Percentiles rank a stretch among this genome's conserved stretches.
These are phyloP conservation scores for Petrocephalus zakoni DNA, from an alignment of 2,113 vertebrate species.

Conservation along the genomic window DNA sequence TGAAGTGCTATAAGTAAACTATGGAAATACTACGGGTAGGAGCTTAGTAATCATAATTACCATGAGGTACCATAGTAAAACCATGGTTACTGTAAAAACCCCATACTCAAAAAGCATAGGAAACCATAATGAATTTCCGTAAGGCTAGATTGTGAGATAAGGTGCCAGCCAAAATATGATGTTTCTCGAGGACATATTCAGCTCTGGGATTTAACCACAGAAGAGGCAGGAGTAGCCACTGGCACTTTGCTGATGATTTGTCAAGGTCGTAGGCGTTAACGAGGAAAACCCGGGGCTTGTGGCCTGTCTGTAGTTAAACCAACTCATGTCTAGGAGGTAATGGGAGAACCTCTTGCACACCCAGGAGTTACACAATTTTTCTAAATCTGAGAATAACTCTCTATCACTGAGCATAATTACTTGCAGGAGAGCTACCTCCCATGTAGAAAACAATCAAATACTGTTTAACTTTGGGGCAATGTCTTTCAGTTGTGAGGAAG, in stretches of 20 bases:
- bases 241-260: not conserved
- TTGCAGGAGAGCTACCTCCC: not conserved
- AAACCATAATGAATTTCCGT: too few species aligned
- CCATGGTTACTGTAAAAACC: too few species aligned
- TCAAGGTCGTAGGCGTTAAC: not conserved
- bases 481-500: not conserved
- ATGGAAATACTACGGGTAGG: too few species aligned
- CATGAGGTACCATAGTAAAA: too few species aligned
- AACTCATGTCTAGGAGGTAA: not conserved
- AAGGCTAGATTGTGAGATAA: not conserved
- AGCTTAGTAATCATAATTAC: too few species aligned
- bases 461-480: not conserved
- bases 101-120: too few species aligned
- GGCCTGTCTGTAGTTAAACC: not conserved
- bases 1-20: too few species aligned
- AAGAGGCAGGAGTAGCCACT: not conserved
- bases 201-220: not conserved
- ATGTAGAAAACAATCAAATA: not conserved
- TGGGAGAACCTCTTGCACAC: not conserved
- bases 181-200: not conserved
- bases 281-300: not conserved
- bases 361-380: not conserved
- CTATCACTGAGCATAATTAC: not conserved
- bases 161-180: not conserved
- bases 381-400: not conserved